Evolutionary conservation across 2,797 vertebrate species (phyloP), one percentile per base, ranked within the genome.

Genomic region (Scleropages formosus): DNA sequence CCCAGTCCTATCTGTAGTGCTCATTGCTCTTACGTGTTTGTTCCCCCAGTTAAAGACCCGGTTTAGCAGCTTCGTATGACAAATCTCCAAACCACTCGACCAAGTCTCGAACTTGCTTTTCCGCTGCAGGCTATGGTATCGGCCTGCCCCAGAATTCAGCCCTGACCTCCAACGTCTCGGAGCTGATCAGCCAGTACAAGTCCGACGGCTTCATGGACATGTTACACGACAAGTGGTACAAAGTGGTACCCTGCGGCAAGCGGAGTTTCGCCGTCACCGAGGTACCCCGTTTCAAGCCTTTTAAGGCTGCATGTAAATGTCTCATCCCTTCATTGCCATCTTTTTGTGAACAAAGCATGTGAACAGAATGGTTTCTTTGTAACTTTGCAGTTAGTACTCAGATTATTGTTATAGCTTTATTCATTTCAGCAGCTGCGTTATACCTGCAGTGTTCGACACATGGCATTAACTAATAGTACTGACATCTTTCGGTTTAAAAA

Each of bases 181-280:
- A 98, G 84, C 88, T 98, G 63, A 95, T 99, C 82, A 97, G 96
- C 85, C 96, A 97, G 77, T 98, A 98, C 91, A 99, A 98, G 89
- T 98, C 96, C 0, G 96, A 98, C 0, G 97, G 97, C 76, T 97
- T 98, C 89, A 98, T 99, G 97, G 97, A 98, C 83, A 94, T 90
- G 87, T 92, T 99, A 59, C 97, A 99, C 0, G 97, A 99, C 91
- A 99, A 98, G 85, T 99, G 97, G 97, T 99, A 99, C 91, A 99
- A 98, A 84, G 93, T 98, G 26, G 95, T 98, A 68, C 97, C 97
- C 0, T 99, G 97, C 39, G 96, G 96, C 64, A 98, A 99, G 89
- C 93, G 97, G 85, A 98, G 96, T 80, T 98, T 99, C 12, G 95
- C 95, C 31, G 95, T 98, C 78, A 99, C 96, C 0, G 95, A 99